Evolutionary conservation across 1,140 invertebrate species (phyloP).

Genomic region (Lethrus apterus): DNA sequence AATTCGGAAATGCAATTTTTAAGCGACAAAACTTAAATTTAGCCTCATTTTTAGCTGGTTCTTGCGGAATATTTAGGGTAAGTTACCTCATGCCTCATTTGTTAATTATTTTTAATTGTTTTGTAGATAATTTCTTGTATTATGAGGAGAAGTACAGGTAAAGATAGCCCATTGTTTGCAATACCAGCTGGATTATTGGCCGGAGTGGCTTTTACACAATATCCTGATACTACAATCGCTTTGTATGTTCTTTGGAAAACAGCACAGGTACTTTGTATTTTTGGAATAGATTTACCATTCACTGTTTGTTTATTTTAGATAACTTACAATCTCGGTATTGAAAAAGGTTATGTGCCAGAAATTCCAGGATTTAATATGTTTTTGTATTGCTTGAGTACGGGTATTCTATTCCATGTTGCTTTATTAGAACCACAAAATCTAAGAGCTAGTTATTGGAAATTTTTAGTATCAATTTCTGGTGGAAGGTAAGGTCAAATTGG

Average conservation of each 20-base stretch:
- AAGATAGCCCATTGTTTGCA: conserved; percentile 52
- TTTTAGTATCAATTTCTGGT: conserved; percentile 66
- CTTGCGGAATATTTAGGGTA: conserved; percentile 56
- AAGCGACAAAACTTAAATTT: conserved; percentile 51
- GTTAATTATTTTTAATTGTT: conserved; percentile 6
- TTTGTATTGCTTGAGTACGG: conserved; percentile 72
- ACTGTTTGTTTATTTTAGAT: conserved; percentile 44
- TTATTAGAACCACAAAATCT: conserved; percentile 72
- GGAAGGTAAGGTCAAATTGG: conserved; percentile 47
- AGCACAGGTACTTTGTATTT: conserved; percentile 46
- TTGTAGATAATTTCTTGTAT: conserved; percentile 53
- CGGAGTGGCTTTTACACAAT: conserved; percentile 53
- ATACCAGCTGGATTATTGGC: conserved; percentile 58
- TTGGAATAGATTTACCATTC: not conserved
- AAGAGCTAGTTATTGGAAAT: conserved; percentile 77
- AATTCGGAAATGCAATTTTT: conserved; percentile 46
- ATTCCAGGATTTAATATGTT: conserved; percentile 57
- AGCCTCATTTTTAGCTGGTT: conserved; percentile 56
- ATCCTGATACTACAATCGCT: conserved; percentile 60
- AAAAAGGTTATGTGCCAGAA: conserved; percentile 49
- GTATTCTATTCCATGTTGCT: conserved; percentile 71
- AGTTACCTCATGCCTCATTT: conserved; percentile 16
- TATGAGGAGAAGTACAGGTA: conserved; percentile 47
- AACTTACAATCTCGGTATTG: conserved; percentile 51
- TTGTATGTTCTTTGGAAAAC: conserved; percentile 67